Evolutionary conservation across 2,888 invertebrate species (phyloP).

Genomic region (Pachycephus smyrnensis): DNA sequence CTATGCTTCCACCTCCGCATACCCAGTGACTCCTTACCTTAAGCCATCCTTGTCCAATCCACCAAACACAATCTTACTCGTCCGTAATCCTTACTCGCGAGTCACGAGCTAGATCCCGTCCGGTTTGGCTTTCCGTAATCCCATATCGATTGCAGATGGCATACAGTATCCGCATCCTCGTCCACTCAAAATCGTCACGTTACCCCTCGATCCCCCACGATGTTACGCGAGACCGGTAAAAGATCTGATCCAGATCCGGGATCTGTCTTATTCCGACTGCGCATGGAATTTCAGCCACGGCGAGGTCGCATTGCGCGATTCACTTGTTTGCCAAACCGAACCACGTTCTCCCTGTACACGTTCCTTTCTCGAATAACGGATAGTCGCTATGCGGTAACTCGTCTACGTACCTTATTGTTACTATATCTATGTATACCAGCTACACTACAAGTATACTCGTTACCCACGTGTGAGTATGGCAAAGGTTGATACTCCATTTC

Average conservation of each 20-base stretch:
- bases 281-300: background rate
- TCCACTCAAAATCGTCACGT: background rate
- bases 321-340: background rate
- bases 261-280: background rate
- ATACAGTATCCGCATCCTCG: background rate
- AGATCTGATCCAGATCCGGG: background rate
- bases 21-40: background rate
- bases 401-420: background rate
- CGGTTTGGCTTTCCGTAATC: slow-evolving; percentile 28
- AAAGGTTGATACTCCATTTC: background rate
- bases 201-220: background rate
- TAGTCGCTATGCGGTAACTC: background rate
- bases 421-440: background rate
- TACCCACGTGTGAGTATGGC: background rate
- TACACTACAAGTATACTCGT: background rate
- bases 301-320: background rate
- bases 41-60: slow-evolving; percentile 23
- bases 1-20: slow-evolving; percentile 26
- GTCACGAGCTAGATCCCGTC: background rate
- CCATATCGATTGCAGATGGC: background rate
- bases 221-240: background rate
- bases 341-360: background rate
- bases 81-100: background rate
- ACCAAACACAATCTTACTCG: background rate
- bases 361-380: background rate